phyloP scores from a whole-genome alignment of 2,888 invertebrate genomes.

The Exocentrus adspersus region DNA sequence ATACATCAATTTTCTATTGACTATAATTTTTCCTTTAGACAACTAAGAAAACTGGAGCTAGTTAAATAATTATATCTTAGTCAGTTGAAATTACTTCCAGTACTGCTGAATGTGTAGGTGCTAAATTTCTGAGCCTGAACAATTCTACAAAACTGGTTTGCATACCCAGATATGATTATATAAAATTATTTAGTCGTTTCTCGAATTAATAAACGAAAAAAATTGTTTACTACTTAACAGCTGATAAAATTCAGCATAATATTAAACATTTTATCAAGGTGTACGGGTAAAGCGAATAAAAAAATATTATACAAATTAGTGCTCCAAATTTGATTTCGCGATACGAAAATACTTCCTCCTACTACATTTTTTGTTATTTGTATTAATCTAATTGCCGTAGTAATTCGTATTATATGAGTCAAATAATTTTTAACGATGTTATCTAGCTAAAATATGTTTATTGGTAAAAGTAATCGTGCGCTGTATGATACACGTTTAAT shows the following conservation, averaged over 20 bases:
- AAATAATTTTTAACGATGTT: slow-evolving; percentile 19
- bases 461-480: slow-evolving; percentile 1
- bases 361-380: slow-evolving; percentile 8
- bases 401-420: slow-evolving; percentile 17
- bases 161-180: slow-evolving; percentile 3
- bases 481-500: slow-evolving; percentile 4
- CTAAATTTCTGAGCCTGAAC: no score
- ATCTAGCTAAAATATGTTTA: slow-evolving; percentile 11
- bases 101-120: no score
- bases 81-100: no score
- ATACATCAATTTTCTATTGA: no score
- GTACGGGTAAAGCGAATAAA: slow-evolving; percentile 5
- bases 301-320: slow-evolving; percentile 12
- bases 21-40: no score
- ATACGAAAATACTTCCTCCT: slow-evolving; percentile 13
- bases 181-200: neutral
- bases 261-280: slow-evolving; percentile 20
- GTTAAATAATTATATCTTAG: no score
- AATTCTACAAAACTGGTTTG: neutral
- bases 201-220: slow-evolving; percentile 6
- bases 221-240: slow-evolving; percentile 3
- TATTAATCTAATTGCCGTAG: slow-evolving; percentile 8
- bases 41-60: no score
- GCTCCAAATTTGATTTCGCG: slow-evolving; percentile 18
- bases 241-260: slow-evolving; percentile 1